phyloP scores from a whole-genome alignment of 2,888 invertebrate genomes.

The Cinara cedri region DNA sequence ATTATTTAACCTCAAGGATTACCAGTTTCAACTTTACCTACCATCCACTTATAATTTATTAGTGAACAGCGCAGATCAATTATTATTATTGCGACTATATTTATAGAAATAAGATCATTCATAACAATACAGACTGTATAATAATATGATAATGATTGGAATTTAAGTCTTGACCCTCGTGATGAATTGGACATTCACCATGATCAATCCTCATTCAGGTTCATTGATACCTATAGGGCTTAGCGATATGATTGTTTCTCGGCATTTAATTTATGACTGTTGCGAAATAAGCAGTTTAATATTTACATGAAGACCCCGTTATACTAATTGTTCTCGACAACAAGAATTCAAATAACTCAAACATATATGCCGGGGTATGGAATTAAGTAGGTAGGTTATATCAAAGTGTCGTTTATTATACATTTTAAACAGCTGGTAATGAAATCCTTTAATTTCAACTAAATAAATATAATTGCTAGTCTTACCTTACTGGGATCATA shows the following conservation, averaged over 20 bases:
- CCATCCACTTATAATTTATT: constrained; percentile 23
- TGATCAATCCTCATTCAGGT: constrained; percentile 1
- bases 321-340: constrained; percentile 33
- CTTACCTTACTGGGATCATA: constrained; percentile 30
- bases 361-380: too few species aligned
- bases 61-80: constrained; percentile 1
- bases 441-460: constrained; percentile 1
- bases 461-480: constrained; percentile 24
- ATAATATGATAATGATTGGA: background rate
- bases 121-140: background rate
- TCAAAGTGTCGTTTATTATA: background rate
- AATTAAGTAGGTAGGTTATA: background rate
- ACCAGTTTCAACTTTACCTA: constrained; percentile 11
- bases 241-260: background rate
- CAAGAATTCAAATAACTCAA: constrained; percentile 34
- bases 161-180: constrained; percentile 46
- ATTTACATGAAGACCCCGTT: constrained; percentile 15
- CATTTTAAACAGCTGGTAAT: background rate
- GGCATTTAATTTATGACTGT: background rate
- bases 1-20: constrained; percentile 30
- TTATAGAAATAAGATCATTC: constrained; percentile 19
- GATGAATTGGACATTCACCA: constrained; percentile 15
- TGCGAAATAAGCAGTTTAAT: constrained; percentile 14
- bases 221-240: constrained; percentile 8
- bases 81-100: constrained; percentile 24